Conservation (phyloP, 53 echinoderm and acorn worm genomes). For the Temnopleurus reevesii region DNA sequence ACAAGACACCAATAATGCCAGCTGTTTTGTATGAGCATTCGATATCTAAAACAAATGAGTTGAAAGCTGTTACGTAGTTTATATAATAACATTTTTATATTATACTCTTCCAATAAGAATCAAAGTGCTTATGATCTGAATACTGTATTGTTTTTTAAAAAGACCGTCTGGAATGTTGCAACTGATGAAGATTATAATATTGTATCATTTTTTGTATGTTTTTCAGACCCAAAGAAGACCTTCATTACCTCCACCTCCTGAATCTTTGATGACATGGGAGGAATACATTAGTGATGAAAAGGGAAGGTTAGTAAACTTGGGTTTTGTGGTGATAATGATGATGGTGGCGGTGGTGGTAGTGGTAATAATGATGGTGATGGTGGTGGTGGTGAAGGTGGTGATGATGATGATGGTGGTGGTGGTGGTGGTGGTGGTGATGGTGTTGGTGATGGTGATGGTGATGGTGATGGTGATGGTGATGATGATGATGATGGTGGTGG, state of each 20-base stretch:
- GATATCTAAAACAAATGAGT: too few species aligned
- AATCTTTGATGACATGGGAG: slow-evolving; percentile 70
- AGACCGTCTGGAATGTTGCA: too few species aligned
- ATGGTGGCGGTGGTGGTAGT: not conserved
- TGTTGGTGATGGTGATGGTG: not conserved
- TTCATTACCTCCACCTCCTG: slow-evolving; percentile 71
- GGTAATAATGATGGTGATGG: not conserved
- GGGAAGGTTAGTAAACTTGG: slow-evolving; percentile 71
- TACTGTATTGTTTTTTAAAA: too few species aligned
- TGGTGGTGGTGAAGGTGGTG: not conserved
- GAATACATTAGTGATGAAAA: slow-evolving; percentile 78
- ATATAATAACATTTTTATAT: too few species aligned
- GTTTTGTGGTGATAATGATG: not conserved
- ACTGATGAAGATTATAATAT: too few species aligned
- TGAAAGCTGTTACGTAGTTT: too few species aligned
- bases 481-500: not conserved
- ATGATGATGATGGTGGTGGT: not conserved
- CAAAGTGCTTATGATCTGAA: too few species aligned
- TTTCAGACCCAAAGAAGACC: slow-evolving; percentile 69
- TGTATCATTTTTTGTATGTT: not conserved
- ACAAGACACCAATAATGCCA: too few species aligned
- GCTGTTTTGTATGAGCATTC: too few species aligned
- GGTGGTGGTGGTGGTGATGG: not conserved
- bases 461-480: not conserved
- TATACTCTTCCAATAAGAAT: too few species aligned